Base-by-base conservation (phyloP, 2,888 invertebrate species). In the Aspidiotus destructor region DNA sequence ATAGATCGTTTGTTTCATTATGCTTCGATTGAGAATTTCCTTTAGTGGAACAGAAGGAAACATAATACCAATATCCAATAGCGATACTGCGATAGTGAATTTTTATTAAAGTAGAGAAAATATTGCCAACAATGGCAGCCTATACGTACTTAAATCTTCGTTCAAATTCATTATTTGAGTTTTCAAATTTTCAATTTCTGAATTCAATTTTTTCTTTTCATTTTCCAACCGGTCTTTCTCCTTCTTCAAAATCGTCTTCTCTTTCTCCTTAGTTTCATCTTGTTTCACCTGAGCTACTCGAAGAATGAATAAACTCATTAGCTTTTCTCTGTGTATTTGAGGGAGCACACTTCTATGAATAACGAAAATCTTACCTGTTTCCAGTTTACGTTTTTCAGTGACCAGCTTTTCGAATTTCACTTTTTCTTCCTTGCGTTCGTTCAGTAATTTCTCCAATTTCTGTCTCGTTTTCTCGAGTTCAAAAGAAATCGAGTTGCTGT, bases 91-190 rank as follows among this genome's bases (percentile, higher is more conserved):
- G n/a, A n/a, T n/a, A n/a, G n/a, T n/a, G 61, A 61, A 28, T 10
- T 11, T 11, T 40, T 58, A 44, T 63, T 60, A 13, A 52, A 57
- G 64, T 68, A 70, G 62, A 42, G 54, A 53, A 57, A 15, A 52
- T 55, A 52, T 7, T 60, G 15, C 53, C 41, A 9, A 28, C 28
- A 28, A 28, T 28, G 28, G 28, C 28, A 28, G 5, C 28, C 1
- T 28, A 53, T 54, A 79, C 80, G 79, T 78, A 85, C 85, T 83
- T 72, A 84, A 79, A 73, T 86, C 84, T 69, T 78, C 76, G 74
- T 82, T 83, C 8, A 86, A 77, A 75, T 83, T 82, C 70, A 78
- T 78, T 58, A 84, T 80, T 78, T 84, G 82, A 63, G 80, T 78
- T 75, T 85, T 83, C 70, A 88, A 76, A 65, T 79, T 80, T 71